Conservation (phyloP, 2,113 vertebrate species). For the Syngnathoides biaculeatus region DNA sequence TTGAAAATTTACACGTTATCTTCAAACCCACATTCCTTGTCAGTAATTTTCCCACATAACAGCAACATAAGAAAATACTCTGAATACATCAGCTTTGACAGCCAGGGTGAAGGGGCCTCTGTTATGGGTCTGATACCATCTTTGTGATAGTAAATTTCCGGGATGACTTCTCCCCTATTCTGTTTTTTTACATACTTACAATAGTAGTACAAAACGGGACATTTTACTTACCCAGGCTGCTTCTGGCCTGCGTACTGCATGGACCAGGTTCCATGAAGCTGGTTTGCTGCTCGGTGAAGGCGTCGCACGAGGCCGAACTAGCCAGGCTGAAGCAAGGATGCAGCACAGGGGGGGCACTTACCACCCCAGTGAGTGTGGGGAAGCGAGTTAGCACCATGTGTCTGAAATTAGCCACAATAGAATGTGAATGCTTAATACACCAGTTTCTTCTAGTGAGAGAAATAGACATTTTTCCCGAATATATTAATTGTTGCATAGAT, state of each 20-base stretch:
- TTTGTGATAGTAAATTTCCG: no score
- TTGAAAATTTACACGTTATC: no score
- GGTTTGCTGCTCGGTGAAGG: conserved; percentile 79
- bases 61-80: no score
- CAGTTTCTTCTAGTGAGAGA: no score
- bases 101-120: no score
- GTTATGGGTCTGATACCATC: no score
- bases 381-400: conserved; percentile 80
- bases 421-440: neutral
- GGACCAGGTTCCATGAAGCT: conserved; percentile 76
- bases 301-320: conserved; percentile 75
- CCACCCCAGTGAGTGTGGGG: conserved; percentile 75
- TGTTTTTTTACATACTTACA: neutral
- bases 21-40: no score
- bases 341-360: conserved; percentile 70
- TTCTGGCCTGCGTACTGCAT: conserved; percentile 69
- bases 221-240: conserved; percentile 74
- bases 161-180: no score
- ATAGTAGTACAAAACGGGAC: neutral
- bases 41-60: no score
- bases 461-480: no score
- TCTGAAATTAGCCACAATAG: conserved; percentile 64
- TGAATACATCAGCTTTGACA: no score
- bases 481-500: no score
- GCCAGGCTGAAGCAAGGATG: conserved; percentile 75